phyloP scores from a whole-genome alignment of 1,140 invertebrate species.

The Microplitis demolitor region DNA sequence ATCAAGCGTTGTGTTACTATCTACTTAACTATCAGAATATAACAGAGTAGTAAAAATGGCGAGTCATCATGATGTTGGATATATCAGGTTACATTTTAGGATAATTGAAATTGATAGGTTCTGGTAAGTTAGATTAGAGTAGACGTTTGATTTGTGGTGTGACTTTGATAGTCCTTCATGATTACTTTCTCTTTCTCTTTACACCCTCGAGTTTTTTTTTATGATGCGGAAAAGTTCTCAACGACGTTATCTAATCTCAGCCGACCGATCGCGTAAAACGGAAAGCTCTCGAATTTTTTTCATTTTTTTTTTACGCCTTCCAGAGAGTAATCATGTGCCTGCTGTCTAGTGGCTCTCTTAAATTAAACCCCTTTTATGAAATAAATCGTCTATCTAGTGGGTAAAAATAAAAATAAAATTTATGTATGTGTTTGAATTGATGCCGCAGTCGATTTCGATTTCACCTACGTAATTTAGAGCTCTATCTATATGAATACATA shows the following conservation, averaged over 20 bases:
- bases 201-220: no score
- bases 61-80: neutral
- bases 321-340: neutral
- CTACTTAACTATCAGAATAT: no score
- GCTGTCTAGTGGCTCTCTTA: neutral
- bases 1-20: no score
- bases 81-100: neutral
- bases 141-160: conserved; percentile 28
- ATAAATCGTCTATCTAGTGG: neutral
- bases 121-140: neutral
- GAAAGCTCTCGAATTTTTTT: neutral
- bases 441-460: neutral
- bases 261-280: conserved; percentile 10
- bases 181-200: neutral
- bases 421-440: no score
- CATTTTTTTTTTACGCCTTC: neutral
- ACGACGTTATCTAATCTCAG: conserved; percentile 12
- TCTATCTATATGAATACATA: neutral
- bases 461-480: neutral
- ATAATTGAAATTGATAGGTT: conserved; percentile 32
- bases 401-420: neutral
- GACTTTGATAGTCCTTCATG: conserved; percentile 1
- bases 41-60: no score
- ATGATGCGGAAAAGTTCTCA: neutral
- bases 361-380: neutral